phyloP scores from a whole-genome alignment of 2,797 vertebrate species.

The Enteromius fasciolatus region DNA sequence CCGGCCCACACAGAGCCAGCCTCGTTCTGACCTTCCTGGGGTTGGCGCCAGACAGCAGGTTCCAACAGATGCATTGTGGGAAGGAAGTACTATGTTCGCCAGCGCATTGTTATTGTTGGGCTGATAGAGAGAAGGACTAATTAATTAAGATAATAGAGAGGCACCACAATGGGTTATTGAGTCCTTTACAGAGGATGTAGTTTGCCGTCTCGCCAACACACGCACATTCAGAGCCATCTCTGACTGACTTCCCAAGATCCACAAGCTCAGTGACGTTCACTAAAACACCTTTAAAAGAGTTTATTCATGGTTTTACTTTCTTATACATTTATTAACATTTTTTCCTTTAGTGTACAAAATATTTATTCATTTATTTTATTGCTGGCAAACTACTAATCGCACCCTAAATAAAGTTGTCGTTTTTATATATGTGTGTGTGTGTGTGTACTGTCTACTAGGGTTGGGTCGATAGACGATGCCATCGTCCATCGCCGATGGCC shows the following conservation, averaged over 20 bases:
- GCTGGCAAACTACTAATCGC: no score
- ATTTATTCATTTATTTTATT: neutral
- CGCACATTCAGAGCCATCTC: slow-evolving; percentile 36
- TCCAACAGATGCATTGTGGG: slow-evolving; percentile 62
- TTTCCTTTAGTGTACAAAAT: neutral
- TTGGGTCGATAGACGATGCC: no score
- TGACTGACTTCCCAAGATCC: neutral
- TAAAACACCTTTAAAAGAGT: neutral
- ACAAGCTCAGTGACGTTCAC: neutral
- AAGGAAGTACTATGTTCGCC: slow-evolving; percentile 69
- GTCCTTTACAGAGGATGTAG: slow-evolving; percentile 28
- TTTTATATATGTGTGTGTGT: no score
- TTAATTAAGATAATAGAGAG: slow-evolving; percentile 69
- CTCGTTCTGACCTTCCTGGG: slow-evolving; percentile 37
- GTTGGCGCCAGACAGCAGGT: slow-evolving; percentile 63
- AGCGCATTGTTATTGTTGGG: slow-evolving; percentile 68
- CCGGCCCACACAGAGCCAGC: slow-evolving; percentile 36
- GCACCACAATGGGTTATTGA: slow-evolving; percentile 69
- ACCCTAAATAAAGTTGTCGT: no score
- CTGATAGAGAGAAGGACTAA: slow-evolving; percentile 66
- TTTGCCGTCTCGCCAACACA: slow-evolving; percentile 43
- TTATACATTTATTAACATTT: neutral
- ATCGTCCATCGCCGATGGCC: no score
- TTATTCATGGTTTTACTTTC: neutral
- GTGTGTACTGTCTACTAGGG: no score